Evolutionary conservation across 2,113 vertebrate genomes (phyloP).

Genomic region (Hypomesus transpacificus): DNA sequence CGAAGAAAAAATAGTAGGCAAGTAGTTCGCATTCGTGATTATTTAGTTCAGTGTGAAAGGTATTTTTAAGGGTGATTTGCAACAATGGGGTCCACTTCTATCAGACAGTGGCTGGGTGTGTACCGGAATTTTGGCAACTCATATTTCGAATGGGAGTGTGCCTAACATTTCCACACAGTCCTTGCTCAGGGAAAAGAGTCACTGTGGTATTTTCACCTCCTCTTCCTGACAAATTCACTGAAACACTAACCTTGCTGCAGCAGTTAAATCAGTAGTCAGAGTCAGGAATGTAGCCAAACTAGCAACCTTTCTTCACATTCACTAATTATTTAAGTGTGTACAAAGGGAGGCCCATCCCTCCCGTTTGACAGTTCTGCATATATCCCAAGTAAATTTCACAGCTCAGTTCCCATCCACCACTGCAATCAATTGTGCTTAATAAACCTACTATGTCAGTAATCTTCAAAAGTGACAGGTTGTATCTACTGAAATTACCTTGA

Average conservation of each 20-base stretch:
- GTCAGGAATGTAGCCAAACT: conserved; percentile 27
- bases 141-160: not conserved
- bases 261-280: not conserved
- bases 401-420: no score
- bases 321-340: conserved; percentile 44
- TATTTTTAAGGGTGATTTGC: no score
- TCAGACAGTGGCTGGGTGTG: conserved; percentile 9
- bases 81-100: not conserved
- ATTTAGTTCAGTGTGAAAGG: no score
- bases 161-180: conserved; percentile 1
- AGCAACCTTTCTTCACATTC: conserved; percentile 42
- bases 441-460: no score
- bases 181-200: not conserved
- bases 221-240: not conserved
- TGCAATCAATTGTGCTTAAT: no score
- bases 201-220: not conserved
- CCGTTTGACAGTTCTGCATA: not conserved
- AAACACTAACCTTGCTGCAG: not conserved
- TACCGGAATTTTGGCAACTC: conserved; percentile 17
- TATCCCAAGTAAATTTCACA: not conserved
- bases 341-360: conserved; percentile 52
- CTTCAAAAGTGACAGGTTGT: no score
- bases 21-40: not conserved
- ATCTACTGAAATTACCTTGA: no score
- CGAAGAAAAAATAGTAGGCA: no score